Conservation (phyloP, 2,113 vertebrate species). For the Epinephelus moara region DNA sequence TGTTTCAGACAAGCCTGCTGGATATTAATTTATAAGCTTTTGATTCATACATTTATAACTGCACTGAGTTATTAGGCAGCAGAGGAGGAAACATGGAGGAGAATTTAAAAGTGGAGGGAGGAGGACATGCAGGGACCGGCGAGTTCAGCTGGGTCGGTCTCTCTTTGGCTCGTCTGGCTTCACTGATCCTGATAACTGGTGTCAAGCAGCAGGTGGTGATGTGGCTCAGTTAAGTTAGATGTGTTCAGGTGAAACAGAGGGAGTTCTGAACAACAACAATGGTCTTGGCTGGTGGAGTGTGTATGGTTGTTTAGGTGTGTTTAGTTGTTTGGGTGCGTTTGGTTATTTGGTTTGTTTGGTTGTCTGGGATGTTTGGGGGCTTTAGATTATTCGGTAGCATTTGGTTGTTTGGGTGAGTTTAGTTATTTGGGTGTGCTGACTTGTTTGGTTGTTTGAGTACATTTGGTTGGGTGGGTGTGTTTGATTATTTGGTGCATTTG, state of each 20-base stretch:
- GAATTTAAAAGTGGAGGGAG: constrained; percentile 47
- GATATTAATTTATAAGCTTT: constrained; percentile 60
- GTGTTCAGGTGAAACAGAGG: neutral
- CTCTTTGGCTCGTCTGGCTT: neutral
- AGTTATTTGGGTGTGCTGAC: too few relatives aligned
- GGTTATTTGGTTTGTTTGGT: too few relatives aligned
- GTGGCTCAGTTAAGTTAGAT: neutral
- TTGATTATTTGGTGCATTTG: too few relatives aligned
- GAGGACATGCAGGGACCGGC: constrained; percentile 1
- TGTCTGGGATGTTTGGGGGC: too few relatives aligned
- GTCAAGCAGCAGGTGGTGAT: neutral
- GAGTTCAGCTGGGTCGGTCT: neutral
- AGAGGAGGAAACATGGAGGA: constrained; percentile 41
- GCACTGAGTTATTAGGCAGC: constrained; percentile 57
- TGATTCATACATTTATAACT: constrained; percentile 64
- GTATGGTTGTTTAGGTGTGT: too few relatives aligned
- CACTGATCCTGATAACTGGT: neutral
- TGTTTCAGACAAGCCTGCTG: constrained; percentile 61
- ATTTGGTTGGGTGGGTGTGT: too few relatives aligned
- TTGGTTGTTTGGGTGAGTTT: too few relatives aligned
- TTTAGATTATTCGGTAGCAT: too few relatives aligned
- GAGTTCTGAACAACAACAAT: too few relatives aligned
- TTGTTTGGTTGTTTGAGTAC: too few relatives aligned
- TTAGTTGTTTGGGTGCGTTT: too few relatives aligned
- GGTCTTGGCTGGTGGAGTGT: too few relatives aligned